Evolutionary conservation across 2,113 vertebrate genomes (phyloP), one percentile per base, ranked within the genome.

Genomic region (Syngnathoides biaculeatus): DNA sequence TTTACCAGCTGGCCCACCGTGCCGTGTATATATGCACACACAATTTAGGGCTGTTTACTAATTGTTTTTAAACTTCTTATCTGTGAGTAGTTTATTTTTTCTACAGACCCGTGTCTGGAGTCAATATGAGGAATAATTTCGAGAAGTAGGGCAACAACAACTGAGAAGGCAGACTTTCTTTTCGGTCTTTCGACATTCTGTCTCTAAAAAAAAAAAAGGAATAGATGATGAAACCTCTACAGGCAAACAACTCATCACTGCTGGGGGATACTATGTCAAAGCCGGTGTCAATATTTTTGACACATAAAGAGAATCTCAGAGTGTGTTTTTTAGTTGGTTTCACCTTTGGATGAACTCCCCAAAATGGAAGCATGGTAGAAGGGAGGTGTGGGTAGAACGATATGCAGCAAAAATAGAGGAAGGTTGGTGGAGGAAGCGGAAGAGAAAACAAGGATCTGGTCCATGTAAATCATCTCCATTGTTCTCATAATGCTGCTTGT

Each of bases 321-420:
- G 65, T 42, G 45, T 50, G 24, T 65, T 65, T 58, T 73, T 74
- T 69, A 79, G 78, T 70, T 71, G 68, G 64, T 20, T 77, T 89
- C 86, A 89, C 87, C 87, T 86, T 83, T 86, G 84, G 86, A 89
- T 89, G 87, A 89, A 89, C 88, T 86, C 86, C 72, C 73, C 35
- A 75, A 82, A 82, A 77, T 80, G 70, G 76, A 79, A 59, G 71
- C 72, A 77, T 60, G 65, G 69, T 64, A 73, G 58, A 59, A 73
- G 59, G 72, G 71, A 60, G 75, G 71, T 64, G 61, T 52, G 59
- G 65, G 60, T 40, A 75, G 67, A 73, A 80, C 19, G 65, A 75
- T 79, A 78, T 72, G 72, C 57, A 83, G 60, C 39, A 63, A 72
- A 79, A 80, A 77, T 53, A 81, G 78, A 82, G 79, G 76, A 78